These are phyloP conservation scores for Macrobrachium rosenbergii DNA, from an alignment of 1,140 invertebrate genomes.

Conservation along the genomic window DNA sequence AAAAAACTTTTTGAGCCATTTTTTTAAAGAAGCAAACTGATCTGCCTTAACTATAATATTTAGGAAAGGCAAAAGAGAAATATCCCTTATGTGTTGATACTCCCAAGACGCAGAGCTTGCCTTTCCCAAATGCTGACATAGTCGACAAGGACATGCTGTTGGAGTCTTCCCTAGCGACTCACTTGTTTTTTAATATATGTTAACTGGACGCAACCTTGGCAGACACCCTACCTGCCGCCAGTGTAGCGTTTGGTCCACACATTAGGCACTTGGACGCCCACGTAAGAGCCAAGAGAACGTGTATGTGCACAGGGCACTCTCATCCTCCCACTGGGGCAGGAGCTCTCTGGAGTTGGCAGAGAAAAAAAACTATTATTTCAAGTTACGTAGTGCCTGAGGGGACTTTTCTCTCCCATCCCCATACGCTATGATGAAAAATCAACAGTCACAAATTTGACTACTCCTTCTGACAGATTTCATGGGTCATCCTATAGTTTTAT, in stretches of 20 bases:
- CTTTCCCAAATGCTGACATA: too few relatives aligned
- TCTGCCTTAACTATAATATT: too few relatives aligned
- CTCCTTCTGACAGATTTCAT: conserved; percentile 6
- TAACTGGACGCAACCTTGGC: conserved; percentile 24
- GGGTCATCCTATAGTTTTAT: conserved; percentile 23
- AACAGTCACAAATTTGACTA: too few relatives aligned
- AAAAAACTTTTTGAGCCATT: too few relatives aligned
- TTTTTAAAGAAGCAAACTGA: too few relatives aligned
- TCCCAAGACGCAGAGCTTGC: too few relatives aligned
- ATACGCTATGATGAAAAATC: too few relatives aligned
- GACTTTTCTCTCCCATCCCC: too few relatives aligned
- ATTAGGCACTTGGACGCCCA: conserved; percentile 37
- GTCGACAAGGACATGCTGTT: too few relatives aligned
- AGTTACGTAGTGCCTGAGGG: too few relatives aligned
- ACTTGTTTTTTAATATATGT: not conserved
- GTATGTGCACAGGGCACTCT: conserved; percentile 13
- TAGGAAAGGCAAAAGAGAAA: too few relatives aligned
- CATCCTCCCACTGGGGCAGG: conserved; percentile 31
- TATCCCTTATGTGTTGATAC: too few relatives aligned
- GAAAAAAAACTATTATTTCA: not conserved
- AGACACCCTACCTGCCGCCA: conserved; percentile 35
- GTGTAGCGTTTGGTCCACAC: conserved; percentile 34
- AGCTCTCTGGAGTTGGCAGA: conserved; percentile 12
- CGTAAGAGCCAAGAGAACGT: conserved; percentile 23
- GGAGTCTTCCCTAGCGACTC: not conserved